Evolutionary conservation across 2,888 invertebrate species (phyloP), one percentile per base, ranked within the genome.

Genomic region (Atethmia centrago): DNA sequence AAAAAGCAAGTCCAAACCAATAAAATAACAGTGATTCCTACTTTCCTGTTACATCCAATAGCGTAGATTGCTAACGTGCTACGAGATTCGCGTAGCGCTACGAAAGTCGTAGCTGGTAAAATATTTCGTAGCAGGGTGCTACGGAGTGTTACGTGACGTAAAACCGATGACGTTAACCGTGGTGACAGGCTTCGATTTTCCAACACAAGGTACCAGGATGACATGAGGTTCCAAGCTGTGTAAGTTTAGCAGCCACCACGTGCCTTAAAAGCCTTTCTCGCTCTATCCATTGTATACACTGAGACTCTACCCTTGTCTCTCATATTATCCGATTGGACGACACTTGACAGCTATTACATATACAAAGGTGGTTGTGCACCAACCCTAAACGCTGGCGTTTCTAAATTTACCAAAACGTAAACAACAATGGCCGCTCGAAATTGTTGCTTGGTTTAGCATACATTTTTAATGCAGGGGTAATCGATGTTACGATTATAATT

Each of bases 151-250:
- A 64, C 31, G 72, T 71, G 40, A 77, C 77, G 71, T 61, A 49
- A 2, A 55, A 5, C 7, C 12, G 19, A 76, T 77, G 71, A 77
- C 78, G 64, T 28, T 64, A 58, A n/a, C 51, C 53, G 40, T 53
- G 45, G 40, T 47, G 63, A 42, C 63, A 59, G 40, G 47, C 25
- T 64, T 71, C 59, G 65, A 47, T 77, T 59, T 77, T 45, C 40
- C 47, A 5, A 64, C 59, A 28, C 47, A 28, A 53, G 19, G 10
- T 77, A 77, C 71, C 25, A 78, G 53, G 71, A 71, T 21, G 31
- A 14, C 40, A 77, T 55, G 5, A 36, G 0, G 1, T 25, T 21
- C 8, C 0, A 59, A 64, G 64, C 1, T 14, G 36, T 14, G 0
- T 19, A 45, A 45, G 0, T 47, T 31, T 2, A 67, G 21, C 19